Evolutionary conservation across 2,113 vertebrate species (phyloP).

Genomic region (Plestiodon gilberti): DNA sequence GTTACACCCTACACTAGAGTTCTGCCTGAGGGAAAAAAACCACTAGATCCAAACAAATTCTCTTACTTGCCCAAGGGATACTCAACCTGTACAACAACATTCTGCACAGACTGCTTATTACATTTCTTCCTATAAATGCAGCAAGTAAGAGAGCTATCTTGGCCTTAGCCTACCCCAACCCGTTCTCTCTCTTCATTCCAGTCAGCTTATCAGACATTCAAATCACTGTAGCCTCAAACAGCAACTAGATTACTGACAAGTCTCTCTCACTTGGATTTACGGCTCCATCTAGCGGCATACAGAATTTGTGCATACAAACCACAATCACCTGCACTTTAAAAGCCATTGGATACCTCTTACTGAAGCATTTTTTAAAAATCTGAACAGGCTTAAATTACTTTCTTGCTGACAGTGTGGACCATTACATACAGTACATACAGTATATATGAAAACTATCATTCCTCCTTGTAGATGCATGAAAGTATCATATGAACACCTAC

Average conservation of each 20-base stretch:
- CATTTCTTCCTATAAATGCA: background rate
- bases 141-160: background rate
- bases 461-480: background rate
- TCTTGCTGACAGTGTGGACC: background rate
- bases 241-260: background rate
- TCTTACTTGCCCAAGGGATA: too few relatives aligned
- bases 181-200: background rate
- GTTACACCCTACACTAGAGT: background rate
- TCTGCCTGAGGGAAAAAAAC: background rate
- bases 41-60: background rate
- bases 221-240: background rate
- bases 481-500: background rate
- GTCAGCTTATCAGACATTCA: background rate
- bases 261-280: slow-evolving; percentile 32
- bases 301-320: slow-evolving; percentile 42
- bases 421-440: too few relatives aligned
- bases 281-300: slow-evolving; percentile 62
- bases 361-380: background rate
- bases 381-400: background rate
- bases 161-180: background rate
- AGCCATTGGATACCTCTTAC: background rate
- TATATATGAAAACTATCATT: background rate
- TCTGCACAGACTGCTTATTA: background rate
- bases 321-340: background rate
- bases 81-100: too few relatives aligned